Base-by-base conservation (phyloP, 2,888 invertebrate genomes). In the Carabus problematicus region DNA sequence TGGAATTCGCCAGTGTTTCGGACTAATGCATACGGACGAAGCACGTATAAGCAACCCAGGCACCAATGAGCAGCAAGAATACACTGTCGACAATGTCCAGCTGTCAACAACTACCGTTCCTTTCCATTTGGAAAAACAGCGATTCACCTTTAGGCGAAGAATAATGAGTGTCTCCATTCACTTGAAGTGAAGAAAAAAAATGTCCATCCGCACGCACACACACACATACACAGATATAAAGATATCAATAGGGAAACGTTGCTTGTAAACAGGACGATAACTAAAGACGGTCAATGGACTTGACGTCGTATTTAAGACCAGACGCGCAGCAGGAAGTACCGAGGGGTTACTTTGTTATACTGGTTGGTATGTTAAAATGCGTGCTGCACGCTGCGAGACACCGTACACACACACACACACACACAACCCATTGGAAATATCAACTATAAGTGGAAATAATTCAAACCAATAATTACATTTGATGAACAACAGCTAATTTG, bases 341-440 rank as follows among this genome's bases (percentile, higher is more conserved):
- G 56, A 18, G 19, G 56, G 56, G 52, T 14, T 52, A n/a, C n/a
- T n/a, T n/a, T n/a, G n/a, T 14, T 52, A 16, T 52, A 16, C 19
- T 16, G 18, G 19, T n/a, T 47, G 66, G 59, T 58, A 59, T 66
- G 66, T 58, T 66, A 66, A 66, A 58, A 59, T 66, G 40, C 66
- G 49, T 59, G 66, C 14, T 63, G 47, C 58, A 16, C 59, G 40
- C 58, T 66, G 58, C 58, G 66, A 47, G 66, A 47, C 45, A 9
- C 9, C 45, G n/a, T 11, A 52, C 14, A 16, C 16, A 49, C 49
- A 9, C 49, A 49, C 49, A 19, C 14, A 14, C 52, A 16, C 19
- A 9, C 19, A 18, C 16, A 52, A 52, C 2, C 45, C 45, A 45
- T 14, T 45, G 16, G 9, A 14, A 16, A 12, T 52, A 45, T 29